Conservation (phyloP, 2,888 invertebrate genomes). For the Pandemis cinnamomeana region DNA sequence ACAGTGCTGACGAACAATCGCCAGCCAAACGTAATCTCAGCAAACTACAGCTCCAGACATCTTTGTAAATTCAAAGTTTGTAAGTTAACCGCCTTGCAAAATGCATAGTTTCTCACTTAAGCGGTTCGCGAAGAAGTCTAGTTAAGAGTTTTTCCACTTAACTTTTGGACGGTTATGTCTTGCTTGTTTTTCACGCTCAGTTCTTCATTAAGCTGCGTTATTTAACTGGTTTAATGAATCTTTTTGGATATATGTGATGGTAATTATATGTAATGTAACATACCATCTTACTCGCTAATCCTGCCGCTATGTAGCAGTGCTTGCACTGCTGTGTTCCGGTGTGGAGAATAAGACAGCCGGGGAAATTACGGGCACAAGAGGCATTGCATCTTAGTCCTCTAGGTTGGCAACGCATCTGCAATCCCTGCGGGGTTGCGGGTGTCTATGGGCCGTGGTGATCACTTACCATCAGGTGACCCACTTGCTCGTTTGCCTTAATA, state of each 20-base stretch:
- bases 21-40: constrained; percentile 4
- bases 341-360: too few species aligned
- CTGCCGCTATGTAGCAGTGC: too few species aligned
- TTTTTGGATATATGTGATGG: background rate
- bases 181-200: constrained; percentile 24
- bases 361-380: too few species aligned
- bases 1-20: background rate
- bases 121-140: constrained; percentile 32
- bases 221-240: background rate
- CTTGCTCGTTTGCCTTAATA: too few species aligned
- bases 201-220: constrained; percentile 17
- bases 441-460: too few species aligned
- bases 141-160: constrained; percentile 37
- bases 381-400: too few species aligned
- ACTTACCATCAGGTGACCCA: too few species aligned
- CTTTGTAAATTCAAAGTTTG: constrained; percentile 35
- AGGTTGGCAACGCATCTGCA: too few species aligned
- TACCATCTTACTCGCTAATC: too few species aligned
- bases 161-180: constrained; percentile 35
- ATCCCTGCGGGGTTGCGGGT: too few species aligned
- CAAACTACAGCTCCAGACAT: constrained; percentile 28
- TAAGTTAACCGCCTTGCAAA: constrained; percentile 39
- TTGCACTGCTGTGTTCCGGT: too few species aligned
- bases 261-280: background rate
- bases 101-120: constrained; percentile 41